Conservation (phyloP, 2,888 invertebrate species). For the Rhyacophila evoluta region DNA sequence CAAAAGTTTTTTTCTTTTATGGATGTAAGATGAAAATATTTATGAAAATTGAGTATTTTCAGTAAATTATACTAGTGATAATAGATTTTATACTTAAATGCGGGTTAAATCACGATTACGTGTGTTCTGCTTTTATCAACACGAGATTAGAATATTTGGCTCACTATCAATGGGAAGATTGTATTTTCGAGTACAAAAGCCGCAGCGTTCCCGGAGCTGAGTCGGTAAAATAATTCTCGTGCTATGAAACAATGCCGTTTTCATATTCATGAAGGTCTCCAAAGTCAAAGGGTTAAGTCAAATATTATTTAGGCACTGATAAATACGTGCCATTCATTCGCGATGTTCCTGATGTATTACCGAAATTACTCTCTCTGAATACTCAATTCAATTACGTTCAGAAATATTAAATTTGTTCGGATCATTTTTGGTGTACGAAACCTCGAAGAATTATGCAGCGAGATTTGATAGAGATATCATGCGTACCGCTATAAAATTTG, state of each 20-base stretch:
- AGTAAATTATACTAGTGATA: no score
- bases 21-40: no score
- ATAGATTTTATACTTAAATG: background rate
- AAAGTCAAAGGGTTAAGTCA: constrained; percentile 22
- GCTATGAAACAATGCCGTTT: constrained; percentile 9
- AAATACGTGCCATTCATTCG: constrained; percentile 1
- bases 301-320: constrained; percentile 22
- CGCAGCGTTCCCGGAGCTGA: background rate
- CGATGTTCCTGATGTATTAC: constrained; percentile 8
- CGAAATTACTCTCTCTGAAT: constrained; percentile 13
- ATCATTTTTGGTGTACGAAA: background rate
- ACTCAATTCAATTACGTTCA: constrained; percentile 40
- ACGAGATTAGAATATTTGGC: background rate
- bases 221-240: background rate
- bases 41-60: no score
- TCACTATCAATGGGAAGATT: constrained; percentile 21
- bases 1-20: no score
- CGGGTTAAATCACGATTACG: background rate
- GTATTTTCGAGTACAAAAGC: constrained; percentile 22
- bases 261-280: constrained; percentile 22
- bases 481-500: no score
- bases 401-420: constrained; percentile 43
- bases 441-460: constrained; percentile 20
- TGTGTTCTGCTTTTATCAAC: constrained; percentile 9
- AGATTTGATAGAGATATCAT: background rate